These are phyloP conservation scores for Scomberomorus guttatus DNA, from an alignment of 2,797 vertebrate species.

Conservation along the genomic window DNA sequence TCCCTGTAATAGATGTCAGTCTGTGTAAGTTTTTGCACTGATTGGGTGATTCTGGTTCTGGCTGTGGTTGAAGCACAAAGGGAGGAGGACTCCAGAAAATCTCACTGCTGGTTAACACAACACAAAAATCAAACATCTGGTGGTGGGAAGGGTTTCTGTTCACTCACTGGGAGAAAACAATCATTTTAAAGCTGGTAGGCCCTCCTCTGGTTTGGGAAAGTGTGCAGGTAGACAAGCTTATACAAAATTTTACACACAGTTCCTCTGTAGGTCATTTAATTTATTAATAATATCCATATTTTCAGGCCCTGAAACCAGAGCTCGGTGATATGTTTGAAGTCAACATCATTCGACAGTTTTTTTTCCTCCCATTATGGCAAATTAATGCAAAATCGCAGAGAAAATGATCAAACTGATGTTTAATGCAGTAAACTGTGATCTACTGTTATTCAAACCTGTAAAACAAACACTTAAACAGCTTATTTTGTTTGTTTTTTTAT, in stretches of 20 bases:
- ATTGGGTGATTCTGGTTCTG: slow-evolving; percentile 58
- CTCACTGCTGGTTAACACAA: slow-evolving; percentile 10
- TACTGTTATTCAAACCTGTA: neutral
- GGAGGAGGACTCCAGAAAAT: slow-evolving; percentile 15
- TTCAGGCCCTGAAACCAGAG: neutral
- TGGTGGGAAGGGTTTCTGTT: slow-evolving; percentile 13
- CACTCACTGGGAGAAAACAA: neutral
- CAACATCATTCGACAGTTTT: neutral
- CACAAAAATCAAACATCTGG: slow-evolving; percentile 20
- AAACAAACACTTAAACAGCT: neutral
- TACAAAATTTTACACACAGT: neutral
- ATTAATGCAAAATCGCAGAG: neutral
- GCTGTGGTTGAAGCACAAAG: slow-evolving; percentile 54
- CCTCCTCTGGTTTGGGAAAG: neutral
- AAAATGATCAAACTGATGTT: neutral
- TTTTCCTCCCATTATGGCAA: neutral
- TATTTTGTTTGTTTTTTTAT: neutral
- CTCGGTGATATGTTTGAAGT: neutral
- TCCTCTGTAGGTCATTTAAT: neutral
- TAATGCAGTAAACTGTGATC: neutral
- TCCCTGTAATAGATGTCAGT: slow-evolving; percentile 22
- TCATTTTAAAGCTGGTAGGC: neutral
- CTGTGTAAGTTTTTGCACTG: slow-evolving; percentile 69
- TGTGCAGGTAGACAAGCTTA: neutral
- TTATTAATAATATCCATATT: neutral